These are phyloP conservation scores for Austrofundulus limnaeus DNA, from an alignment of 2,113 vertebrate genomes.

Conservation along the genomic window DNA sequence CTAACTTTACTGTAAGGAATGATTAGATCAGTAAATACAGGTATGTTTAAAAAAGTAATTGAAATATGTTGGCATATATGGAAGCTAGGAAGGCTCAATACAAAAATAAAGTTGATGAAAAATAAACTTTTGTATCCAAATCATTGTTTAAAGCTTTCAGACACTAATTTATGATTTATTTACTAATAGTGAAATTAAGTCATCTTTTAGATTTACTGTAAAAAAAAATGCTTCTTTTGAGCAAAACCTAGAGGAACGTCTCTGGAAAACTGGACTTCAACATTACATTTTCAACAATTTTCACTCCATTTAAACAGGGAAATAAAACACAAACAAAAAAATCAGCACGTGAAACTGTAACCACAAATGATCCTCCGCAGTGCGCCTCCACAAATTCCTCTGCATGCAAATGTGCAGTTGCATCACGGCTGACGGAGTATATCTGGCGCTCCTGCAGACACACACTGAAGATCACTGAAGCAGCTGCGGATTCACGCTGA, in stretches of 20 bases:
- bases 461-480: neutral
- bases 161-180: neutral
- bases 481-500: neutral
- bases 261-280: neutral
- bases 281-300: neutral
- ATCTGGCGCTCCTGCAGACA: neutral
- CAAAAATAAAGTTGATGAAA: too few species aligned
- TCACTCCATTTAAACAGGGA: too few species aligned
- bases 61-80: too few species aligned
- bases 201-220: too few species aligned
- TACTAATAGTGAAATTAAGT: too few species aligned
- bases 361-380: too few species aligned
- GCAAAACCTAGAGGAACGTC: neutral
- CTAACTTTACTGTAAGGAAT: too few species aligned
- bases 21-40: too few species aligned
- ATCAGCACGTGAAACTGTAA: too few species aligned
- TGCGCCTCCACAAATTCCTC: neutral
- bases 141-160: neutral
- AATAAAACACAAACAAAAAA: neutral
- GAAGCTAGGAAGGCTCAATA: too few species aligned
- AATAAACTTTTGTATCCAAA: neutral
- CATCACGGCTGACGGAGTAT: neutral
- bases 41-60: too few species aligned
- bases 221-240: neutral
- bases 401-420: constrained; percentile 24